Conservation (phyloP, 2,113 vertebrate genomes). For the Nansenia antarctica region DNA sequence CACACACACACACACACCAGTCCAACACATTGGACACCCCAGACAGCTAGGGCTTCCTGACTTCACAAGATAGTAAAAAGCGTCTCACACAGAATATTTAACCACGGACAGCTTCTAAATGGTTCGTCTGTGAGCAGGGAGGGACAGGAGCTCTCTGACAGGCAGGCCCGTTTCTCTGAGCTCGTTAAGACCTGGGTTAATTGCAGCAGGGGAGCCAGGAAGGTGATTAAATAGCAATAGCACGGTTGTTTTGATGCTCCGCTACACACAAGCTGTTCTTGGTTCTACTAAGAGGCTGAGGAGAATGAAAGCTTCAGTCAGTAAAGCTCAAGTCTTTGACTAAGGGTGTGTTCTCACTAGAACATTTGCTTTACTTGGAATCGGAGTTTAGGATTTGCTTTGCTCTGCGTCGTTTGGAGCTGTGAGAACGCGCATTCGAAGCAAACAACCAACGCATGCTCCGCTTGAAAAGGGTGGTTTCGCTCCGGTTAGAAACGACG, state of each 20-base stretch:
- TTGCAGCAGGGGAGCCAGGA: conserved; percentile 47
- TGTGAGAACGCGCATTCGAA: too few relatives aligned
- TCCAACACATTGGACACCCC: conserved; percentile 25
- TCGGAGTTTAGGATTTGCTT: too few relatives aligned
- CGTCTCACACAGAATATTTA: conserved; percentile 6
- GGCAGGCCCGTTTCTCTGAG: conserved; percentile 20
- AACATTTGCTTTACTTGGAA: too few relatives aligned
- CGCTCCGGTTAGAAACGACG: too few relatives aligned
- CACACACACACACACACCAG: neutral
- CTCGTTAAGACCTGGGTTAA: conserved; percentile 52
- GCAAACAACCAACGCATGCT: too few relatives aligned
- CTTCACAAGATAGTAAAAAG: conserved; percentile 14
- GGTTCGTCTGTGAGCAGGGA: conserved; percentile 29
- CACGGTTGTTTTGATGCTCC: conserved; percentile 53
- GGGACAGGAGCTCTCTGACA: conserved; percentile 19
- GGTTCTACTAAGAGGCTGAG: conserved; percentile 7
- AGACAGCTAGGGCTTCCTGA: conserved; percentile 12
- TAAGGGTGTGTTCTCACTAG: too few relatives aligned
- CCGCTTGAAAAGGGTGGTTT: too few relatives aligned
- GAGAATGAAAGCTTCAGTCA: conserved; percentile 9
- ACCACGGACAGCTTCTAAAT: conserved; percentile 24
- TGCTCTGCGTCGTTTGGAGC: too few relatives aligned
- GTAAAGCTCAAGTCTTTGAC: conserved; percentile 29
- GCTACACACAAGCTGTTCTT: conserved; percentile 40
- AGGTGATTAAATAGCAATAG: conserved; percentile 46